These are phyloP conservation scores for Hyaena hyaena DNA, from an alignment of 2,113 vertebrate species.

Conservation along the genomic window DNA sequence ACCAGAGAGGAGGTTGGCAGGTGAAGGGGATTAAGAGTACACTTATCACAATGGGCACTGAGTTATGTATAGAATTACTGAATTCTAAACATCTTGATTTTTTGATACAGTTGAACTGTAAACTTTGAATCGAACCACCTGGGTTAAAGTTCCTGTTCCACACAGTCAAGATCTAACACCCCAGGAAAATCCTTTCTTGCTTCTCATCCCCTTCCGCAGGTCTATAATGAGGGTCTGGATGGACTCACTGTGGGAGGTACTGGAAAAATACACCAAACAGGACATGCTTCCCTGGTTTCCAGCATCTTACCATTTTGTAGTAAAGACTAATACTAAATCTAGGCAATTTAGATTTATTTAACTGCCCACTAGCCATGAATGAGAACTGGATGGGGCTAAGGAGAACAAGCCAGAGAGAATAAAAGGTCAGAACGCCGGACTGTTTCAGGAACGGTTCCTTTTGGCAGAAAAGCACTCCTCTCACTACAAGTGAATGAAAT, in stretches of 20 bases:
- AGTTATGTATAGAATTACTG: neutral
- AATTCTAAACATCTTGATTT: neutral
- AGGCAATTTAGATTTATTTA: neutral
- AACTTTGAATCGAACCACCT: neutral
- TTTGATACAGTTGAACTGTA: neutral
- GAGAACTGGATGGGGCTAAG: too few species aligned
- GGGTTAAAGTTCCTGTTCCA: neutral
- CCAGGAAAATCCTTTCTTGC: neutral
- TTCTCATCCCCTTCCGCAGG: neutral
- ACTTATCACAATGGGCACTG: neutral
- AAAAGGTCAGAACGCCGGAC: neutral
- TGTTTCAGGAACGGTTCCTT: neutral
- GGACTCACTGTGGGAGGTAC: neutral
- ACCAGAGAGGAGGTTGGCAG: neutral
- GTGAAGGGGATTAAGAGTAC: neutral
- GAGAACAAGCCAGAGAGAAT: neutral
- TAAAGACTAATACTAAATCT: neutral
- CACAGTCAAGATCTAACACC: neutral
- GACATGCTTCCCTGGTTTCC: neutral
- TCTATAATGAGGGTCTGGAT: neutral
- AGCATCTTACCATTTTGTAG: neutral
- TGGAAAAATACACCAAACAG: neutral
- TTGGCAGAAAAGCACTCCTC: neutral
- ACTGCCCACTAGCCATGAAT: neutral
- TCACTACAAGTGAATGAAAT: slow-evolving; percentile 15